Base-by-base conservation (phyloP, 2,797 vertebrate species). In the Sparus aurata region DNA sequence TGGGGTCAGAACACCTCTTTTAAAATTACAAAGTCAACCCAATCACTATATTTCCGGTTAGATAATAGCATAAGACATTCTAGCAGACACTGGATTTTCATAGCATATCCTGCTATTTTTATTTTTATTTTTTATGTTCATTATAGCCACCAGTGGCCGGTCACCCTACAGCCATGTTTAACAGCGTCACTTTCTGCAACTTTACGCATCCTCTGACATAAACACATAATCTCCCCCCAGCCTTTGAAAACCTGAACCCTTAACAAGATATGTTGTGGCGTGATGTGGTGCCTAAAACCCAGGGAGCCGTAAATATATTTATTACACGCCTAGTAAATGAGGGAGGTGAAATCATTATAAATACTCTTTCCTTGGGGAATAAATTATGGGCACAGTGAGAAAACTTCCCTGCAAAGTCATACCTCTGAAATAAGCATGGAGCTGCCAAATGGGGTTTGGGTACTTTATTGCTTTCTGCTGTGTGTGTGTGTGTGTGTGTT, bases 331-430 rank as follows among this genome's bases (percentile, higher is more conserved):
- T 46, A 50, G 73, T 78, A 80, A 87, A 85, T 63, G 78, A 83
- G 77, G 58, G 57, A 78, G 66, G 70, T 69, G 76, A 84, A 88
- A 83, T 87, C 73, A 66, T 86, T 85, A 79, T 62, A 76, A 87
- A 91, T 69, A 88, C 41, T 46, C 69, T 73, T 77, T 86, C 88
- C 88, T 68, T 52, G 25, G 86, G 85, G 90, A 84, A 89, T 92
- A 89, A 90, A 93, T 90, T 86, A 91, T 72, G 67, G 61, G 27
- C 75, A 75, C 73, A 73, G 20, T 45, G 79, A 80, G 84, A 72
- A 88, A 88, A 74, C 69, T 67, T 69, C 53, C 50, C 67, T 12
- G 9, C 52, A 79, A 86, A 87, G 73, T 90, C 73, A 77, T 65
- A 86, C 73, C 67, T 90, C 70, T 59, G 82, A 85, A 87, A 84